phyloP scores from a whole-genome alignment of 2,113 vertebrate genomes.

The Gambusia affinis region DNA sequence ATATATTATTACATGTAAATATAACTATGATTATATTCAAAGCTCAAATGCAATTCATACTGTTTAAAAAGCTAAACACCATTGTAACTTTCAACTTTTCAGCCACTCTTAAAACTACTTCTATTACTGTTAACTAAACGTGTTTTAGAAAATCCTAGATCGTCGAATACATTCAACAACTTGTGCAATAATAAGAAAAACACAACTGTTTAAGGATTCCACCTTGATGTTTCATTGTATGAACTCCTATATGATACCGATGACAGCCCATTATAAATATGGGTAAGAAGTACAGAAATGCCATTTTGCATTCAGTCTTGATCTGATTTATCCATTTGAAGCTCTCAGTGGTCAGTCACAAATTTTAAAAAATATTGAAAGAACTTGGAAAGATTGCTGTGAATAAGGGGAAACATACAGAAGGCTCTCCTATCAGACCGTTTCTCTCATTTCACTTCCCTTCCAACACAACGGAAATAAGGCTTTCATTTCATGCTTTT shows the following conservation, averaged over 20 bases:
- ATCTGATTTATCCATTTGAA: slow-evolving; percentile 18
- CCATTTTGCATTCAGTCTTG: slow-evolving; percentile 20
- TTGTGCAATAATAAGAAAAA: slow-evolving; percentile 58
- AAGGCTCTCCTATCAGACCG: slow-evolving; percentile 29
- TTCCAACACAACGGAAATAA: slow-evolving; percentile 27
- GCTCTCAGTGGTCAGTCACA: slow-evolving; percentile 31
- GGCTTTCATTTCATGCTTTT: slow-evolving; percentile 18
- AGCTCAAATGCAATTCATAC: slow-evolving; percentile 59
- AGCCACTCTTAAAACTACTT: slow-evolving; percentile 34
- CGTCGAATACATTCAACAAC: slow-evolving; percentile 66
- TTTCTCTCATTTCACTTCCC: slow-evolving; percentile 37
- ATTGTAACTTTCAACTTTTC: slow-evolving; percentile 10
- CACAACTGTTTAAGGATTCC: slow-evolving; percentile 16
- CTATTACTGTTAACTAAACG: slow-evolving; percentile 29
- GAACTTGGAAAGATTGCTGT: slow-evolving; percentile 40
- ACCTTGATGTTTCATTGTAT: slow-evolving; percentile 6
- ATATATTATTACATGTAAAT: slow-evolving; percentile 62
- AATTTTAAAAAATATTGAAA: slow-evolving; percentile 14
- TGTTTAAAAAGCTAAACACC: slow-evolving; percentile 38
- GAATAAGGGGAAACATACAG: slow-evolving; percentile 22
- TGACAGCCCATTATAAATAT: slow-evolving; percentile 55
- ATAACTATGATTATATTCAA: slow-evolving; percentile 44
- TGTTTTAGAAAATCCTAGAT: slow-evolving; percentile 28
- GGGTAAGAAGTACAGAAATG: slow-evolving; percentile 38
- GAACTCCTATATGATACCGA: background rate